Conservation (phyloP, 2,888 invertebrate species). For the Magallana nippona region DNA sequence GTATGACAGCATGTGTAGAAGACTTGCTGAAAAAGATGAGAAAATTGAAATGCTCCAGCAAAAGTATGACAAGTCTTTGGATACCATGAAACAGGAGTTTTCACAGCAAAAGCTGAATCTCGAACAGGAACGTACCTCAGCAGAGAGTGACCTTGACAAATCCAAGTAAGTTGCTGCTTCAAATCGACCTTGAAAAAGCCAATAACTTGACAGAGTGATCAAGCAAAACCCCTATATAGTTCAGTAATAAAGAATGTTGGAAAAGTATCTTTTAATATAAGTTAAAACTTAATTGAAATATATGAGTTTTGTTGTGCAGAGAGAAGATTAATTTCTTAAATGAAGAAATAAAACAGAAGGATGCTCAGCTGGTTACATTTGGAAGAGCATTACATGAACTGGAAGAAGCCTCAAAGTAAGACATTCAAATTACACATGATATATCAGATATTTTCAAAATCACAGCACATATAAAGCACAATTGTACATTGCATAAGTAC, state of each 20-base stretch:
- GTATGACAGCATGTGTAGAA: slow-evolving; percentile 71
- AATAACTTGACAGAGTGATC: slow-evolving; percentile 63
- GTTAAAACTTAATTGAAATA: background rate
- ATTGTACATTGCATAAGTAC: too few species aligned
- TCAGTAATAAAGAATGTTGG: too few species aligned
- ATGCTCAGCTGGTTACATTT: slow-evolving; percentile 68
- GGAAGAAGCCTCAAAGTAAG: slow-evolving; percentile 67
- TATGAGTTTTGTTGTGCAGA: slow-evolving; percentile 53
- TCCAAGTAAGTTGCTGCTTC: slow-evolving; percentile 62
- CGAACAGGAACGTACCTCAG: slow-evolving; percentile 60
- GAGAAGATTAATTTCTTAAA: slow-evolving; percentile 63
- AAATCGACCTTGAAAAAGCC: slow-evolving; percentile 59
- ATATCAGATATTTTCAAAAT: background rate
- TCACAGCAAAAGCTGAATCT: slow-evolving; percentile 58
- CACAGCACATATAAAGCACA: background rate
- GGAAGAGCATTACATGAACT: slow-evolving; percentile 70
- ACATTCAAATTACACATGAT: background rate
- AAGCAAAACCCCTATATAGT: slow-evolving; percentile 48
- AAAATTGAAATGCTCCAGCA: slow-evolving; percentile 62
- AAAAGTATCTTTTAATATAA: too few species aligned
- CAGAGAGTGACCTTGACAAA: slow-evolving; percentile 61
- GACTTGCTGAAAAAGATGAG: slow-evolving; percentile 72
- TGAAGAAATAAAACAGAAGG: slow-evolving; percentile 71
- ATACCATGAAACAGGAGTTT: slow-evolving; percentile 64
- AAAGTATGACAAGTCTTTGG: slow-evolving; percentile 64